A percentile compares a stretch with the other conserved stretches of the same genome.
These are phyloP conservation scores for Diuraphis noxia DNA, from an alignment of 1,140 invertebrate genomes.

Conservation along the genomic window DNA sequence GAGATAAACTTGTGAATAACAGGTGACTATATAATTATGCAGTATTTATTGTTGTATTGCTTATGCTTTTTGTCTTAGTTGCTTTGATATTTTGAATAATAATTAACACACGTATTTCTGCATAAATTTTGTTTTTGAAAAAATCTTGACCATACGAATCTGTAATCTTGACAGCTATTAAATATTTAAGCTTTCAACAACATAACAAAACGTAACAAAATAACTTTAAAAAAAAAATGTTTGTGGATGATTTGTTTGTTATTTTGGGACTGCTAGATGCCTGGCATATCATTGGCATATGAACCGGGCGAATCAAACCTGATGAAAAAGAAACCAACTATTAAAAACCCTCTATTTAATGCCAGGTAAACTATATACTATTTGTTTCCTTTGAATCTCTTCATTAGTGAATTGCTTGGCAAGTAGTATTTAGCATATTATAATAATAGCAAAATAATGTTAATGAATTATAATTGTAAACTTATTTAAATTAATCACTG, in stretches of 20 bases:
- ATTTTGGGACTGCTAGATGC: constrained; percentile 69
- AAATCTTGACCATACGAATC: background rate
- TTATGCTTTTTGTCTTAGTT: constrained; percentile 36
- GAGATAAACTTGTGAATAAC: constrained; percentile 98
- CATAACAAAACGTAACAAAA: constrained; percentile 39
- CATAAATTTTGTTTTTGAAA: background rate
- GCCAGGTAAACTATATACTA: constrained; percentile 48
- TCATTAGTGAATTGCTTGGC: constrained; percentile 50
- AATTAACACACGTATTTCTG: background rate
- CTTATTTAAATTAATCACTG: background rate
- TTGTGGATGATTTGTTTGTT: constrained; percentile 52
- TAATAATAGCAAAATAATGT: constrained; percentile 8
- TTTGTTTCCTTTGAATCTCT: constrained; percentile 23
- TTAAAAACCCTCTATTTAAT: constrained; percentile 49
- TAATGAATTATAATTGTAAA: background rate
- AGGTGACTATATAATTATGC: constrained; percentile 63
- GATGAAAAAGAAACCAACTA: constrained; percentile 95
- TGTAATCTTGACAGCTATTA: background rate
- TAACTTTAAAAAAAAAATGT: background rate
- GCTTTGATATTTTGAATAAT: constrained; percentile 21
- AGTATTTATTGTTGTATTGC: constrained; percentile 22
- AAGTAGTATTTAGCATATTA: constrained; percentile 36
- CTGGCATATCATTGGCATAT: constrained; percentile 98
- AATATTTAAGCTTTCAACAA: constrained; percentile 19
- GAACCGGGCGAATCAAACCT: constrained; percentile 98